phyloP scores from a whole-genome alignment of 2,797 vertebrate genomes.

The Paguma larvata region DNA sequence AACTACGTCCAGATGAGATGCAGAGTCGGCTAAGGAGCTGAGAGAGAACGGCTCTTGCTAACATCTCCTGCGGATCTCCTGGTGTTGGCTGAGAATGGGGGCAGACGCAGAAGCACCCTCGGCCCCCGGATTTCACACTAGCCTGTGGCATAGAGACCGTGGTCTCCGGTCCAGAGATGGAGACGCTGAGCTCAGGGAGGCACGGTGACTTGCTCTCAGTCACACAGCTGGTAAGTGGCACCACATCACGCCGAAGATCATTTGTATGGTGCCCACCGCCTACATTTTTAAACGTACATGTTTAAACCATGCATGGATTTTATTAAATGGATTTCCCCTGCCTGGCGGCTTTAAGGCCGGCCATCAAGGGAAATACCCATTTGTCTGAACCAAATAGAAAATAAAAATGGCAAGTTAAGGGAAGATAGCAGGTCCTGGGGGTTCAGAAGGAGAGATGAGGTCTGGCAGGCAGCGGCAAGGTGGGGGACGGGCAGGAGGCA shows the following conservation, averaged over 20 bases:
- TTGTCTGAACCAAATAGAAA: background rate
- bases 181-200: background rate
- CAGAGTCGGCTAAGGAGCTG: background rate
- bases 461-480: background rate
- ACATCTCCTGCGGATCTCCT: rapidly evolving
- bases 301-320: background rate
- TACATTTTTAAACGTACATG: background rate
- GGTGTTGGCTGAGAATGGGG: background rate
- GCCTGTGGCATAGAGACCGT: rapidly evolving
- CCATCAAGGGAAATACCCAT: background rate
- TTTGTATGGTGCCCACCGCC: no score
- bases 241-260: rapidly evolving
- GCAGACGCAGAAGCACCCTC: background rate
- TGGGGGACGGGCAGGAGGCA: background rate
- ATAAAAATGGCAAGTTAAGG: background rate
- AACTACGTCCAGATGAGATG: background rate
- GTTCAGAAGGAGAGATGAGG: background rate
- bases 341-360: background rate
- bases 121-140: background rate
- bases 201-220: background rate
- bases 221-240: background rate
- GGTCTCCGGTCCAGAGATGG: background rate
- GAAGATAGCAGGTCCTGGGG: background rate
- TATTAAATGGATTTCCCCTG: background rate
- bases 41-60: background rate